These are phyloP conservation scores for Valencia hispanica DNA, from an alignment of 2,797 vertebrate genomes.

Conservation along the genomic window DNA sequence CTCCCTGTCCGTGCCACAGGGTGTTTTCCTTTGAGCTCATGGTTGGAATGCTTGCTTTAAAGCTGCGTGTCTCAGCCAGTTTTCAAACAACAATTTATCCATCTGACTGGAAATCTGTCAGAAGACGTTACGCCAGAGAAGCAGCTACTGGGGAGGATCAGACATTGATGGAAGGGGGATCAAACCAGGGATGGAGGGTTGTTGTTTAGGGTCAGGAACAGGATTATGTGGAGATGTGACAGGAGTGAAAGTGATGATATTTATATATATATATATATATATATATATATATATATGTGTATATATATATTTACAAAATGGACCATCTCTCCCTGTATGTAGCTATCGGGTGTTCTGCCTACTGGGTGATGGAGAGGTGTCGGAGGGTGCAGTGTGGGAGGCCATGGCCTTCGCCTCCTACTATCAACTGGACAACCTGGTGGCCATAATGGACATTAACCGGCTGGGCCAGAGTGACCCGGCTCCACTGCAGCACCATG, in stretches of 20 bases:
- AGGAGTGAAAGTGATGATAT: slow-evolving; percentile 20
- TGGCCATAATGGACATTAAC: slow-evolving; percentile 92
- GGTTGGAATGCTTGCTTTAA: slow-evolving; percentile 70
- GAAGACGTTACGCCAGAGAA: slow-evolving; percentile 54
- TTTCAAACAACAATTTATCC: slow-evolving; percentile 70
- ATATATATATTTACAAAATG: background rate
- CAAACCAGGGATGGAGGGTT: background rate
- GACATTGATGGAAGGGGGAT: background rate
- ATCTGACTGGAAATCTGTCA: slow-evolving; percentile 83
- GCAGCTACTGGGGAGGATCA: slow-evolving; percentile 37
- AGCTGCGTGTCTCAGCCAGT: slow-evolving; percentile 60
- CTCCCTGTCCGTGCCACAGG: background rate
- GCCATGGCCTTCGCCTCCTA: slow-evolving; percentile 92
- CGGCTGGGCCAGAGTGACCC: slow-evolving; percentile 93
- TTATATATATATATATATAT: background rate
- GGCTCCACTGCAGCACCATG: slow-evolving; percentile 88
- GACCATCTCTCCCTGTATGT: slow-evolving; percentile 4
- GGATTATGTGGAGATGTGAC: slow-evolving; percentile 3
- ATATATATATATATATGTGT: too few relatives aligned
- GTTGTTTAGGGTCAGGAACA: slow-evolving; percentile 39
- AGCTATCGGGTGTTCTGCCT: slow-evolving; percentile 91
- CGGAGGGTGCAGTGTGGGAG: slow-evolving; percentile 93
- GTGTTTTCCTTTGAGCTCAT: slow-evolving; percentile 21
- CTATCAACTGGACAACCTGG: slow-evolving; percentile 92
- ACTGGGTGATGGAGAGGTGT: slow-evolving; percentile 91